These are phyloP conservation scores for Ametastegia equiseti DNA, from an alignment of 2,888 invertebrate species.

Conservation along the genomic window DNA sequence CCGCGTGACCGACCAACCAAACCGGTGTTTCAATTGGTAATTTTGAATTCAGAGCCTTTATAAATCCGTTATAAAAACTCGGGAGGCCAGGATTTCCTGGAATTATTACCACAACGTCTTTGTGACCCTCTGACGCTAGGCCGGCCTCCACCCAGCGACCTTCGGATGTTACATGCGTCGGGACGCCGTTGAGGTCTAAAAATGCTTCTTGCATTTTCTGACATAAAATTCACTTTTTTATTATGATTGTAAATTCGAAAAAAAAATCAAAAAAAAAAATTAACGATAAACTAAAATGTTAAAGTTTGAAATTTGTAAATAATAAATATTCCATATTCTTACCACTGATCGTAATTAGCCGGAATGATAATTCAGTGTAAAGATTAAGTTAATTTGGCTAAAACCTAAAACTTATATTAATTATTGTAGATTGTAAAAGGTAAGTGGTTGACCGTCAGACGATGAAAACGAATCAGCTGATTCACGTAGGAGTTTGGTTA, in stretches of 20 bases:
- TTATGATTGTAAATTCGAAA: slow-evolving; percentile 55
- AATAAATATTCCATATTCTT: too few relatives aligned
- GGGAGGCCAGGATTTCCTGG: slow-evolving; percentile 94
- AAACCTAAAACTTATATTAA: background rate
- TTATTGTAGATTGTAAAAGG: background rate
- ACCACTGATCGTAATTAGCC: too few relatives aligned
- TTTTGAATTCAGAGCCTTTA: slow-evolving; percentile 80
- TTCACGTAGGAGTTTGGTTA: background rate
- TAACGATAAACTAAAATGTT: background rate
- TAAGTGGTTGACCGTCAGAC: background rate
- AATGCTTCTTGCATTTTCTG: slow-evolving; percentile 76
- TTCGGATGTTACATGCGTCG: slow-evolving; percentile 85
- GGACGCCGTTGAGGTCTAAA: slow-evolving; percentile 81
- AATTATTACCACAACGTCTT: slow-evolving; percentile 85
- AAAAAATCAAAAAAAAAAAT: slow-evolving; percentile 51
- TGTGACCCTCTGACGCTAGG: slow-evolving; percentile 76
- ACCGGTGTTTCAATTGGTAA: slow-evolving; percentile 82
- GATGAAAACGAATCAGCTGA: slow-evolving; percentile 15
- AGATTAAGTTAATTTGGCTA: background rate
- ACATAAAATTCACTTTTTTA: slow-evolving; percentile 68
- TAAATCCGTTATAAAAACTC: slow-evolving; percentile 88
- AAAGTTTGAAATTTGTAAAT: too few relatives aligned
- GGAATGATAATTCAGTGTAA: too few relatives aligned
- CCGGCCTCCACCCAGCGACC: slow-evolving; percentile 84
- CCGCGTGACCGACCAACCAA: slow-evolving; percentile 90